Conservation (phyloP, 1,140 invertebrate genomes). For the Drosophila punjabiensis region DNA sequence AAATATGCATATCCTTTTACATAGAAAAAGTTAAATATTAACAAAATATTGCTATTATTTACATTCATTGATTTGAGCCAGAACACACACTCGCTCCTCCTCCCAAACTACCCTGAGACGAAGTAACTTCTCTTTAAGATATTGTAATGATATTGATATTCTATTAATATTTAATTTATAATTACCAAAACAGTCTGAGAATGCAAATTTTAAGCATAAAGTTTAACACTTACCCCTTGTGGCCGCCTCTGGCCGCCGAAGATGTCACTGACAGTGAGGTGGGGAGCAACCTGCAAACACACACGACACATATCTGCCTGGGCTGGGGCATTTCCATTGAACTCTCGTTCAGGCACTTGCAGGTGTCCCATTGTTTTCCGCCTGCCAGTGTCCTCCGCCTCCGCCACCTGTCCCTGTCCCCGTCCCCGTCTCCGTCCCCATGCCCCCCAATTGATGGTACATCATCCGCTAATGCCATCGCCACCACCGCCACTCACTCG, state of each 20-base stretch:
- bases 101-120: too few relatives aligned
- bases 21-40: neutral
- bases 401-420: neutral
- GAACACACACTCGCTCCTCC: too few relatives aligned
- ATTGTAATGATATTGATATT: too few relatives aligned
- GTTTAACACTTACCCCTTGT: neutral
- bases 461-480: constrained; percentile 39
- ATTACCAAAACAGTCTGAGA: neutral
- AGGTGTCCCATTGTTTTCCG: constrained; percentile 18
- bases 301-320: neutral
- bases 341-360: constrained; percentile 7
- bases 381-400: neutral
- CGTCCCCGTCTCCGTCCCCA: neutral
- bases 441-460: constrained; percentile 16
- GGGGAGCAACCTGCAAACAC: neutral
- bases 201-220: neutral
- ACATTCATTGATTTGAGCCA: too few relatives aligned
- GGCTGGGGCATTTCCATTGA: constrained; percentile 28
- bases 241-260: neutral
- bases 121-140: too few relatives aligned
- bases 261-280: constrained; percentile 18
- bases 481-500: constrained; percentile 5
- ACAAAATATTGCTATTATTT: too few relatives aligned
- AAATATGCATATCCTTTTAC: neutral
- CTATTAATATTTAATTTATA: too few relatives aligned